Evolutionary conservation across 1,140 invertebrate genomes (phyloP), one percentile per base, ranked within the genome.

Genomic region (Sogatella furcifera): DNA sequence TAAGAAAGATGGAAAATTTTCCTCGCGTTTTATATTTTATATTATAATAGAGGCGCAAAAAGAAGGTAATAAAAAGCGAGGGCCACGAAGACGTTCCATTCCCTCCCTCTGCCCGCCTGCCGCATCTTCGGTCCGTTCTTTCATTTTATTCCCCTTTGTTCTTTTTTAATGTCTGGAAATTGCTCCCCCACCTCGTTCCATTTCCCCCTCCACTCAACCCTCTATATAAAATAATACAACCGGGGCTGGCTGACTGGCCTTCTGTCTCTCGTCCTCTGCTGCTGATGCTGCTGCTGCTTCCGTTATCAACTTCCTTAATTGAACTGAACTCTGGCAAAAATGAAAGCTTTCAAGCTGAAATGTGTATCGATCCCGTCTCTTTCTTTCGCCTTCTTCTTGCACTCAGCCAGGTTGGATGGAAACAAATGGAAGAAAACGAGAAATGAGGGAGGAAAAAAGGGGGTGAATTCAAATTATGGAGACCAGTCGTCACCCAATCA

Each of bases 71-170:
- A 64, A 64, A 64, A 60, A 64, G 59, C 19, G 22, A 58, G 49
- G 55, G 42, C 28, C 34, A 46, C n/a, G 44, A 52, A 34, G 59
- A 41, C 49, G 28, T 42, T 31, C 24, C 52, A 19, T 15, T 24
- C 49, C 59, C 49, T 54, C 52, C 11, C 42, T 13, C 42, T 44
- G 44, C 41, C 28, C 55, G n/a, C 43, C 24, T 46, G 31, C 52
- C 52, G 24, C 52, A 22, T 54, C 34, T 28, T 24, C 34, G 24
- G 24, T 54, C 52, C 24, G 22, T 15, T 54, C 24, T 52, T 59
- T 59, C 61, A 65, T 65, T 65, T 65, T 65, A 65, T 60, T 62
- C 62, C 63, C 63, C 63, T 64, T 64, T 64, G 63, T 64, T 64
- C 63, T 64, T 64, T 64, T 64, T 64, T 60, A 64, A 61, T 58